Conservation (phyloP, 2,888 invertebrate species). For the Stramonita haemastoma region DNA sequence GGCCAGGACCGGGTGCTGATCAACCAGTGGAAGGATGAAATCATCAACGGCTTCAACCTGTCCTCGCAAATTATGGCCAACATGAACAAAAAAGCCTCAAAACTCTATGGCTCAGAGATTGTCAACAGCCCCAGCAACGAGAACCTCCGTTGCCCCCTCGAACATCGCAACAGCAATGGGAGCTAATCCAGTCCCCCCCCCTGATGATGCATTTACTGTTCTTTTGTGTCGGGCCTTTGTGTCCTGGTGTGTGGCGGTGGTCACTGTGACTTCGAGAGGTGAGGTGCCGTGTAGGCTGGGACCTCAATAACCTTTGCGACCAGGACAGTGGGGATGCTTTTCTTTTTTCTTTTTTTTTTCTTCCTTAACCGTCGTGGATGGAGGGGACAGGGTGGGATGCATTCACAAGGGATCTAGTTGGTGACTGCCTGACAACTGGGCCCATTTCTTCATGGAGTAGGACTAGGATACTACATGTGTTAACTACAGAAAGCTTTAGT, state of each 20-base stretch:
- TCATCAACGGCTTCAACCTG: slow-evolving; percentile 96
- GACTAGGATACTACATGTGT: background rate
- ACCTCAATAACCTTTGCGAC: background rate
- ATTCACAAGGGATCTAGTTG: background rate
- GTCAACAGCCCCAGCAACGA: slow-evolving; percentile 66
- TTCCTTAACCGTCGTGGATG: background rate
- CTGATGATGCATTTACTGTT: too few relatives aligned
- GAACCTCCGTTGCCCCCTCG: slow-evolving; percentile 68
- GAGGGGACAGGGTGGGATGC: background rate
- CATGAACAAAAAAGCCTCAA: slow-evolving; percentile 98
- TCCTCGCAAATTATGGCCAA: slow-evolving; percentile 96
- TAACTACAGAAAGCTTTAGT: slow-evolving; percentile 13
- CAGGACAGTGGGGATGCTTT: background rate
- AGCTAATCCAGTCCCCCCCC: slow-evolving; percentile 25
- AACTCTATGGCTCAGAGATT: slow-evolving; percentile 93
- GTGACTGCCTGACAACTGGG: background rate
- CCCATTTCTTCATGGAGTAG: slow-evolving; percentile 7
- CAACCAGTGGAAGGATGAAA: slow-evolving; percentile 97
- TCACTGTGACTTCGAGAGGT: background rate
- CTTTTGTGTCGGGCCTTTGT: background rate
- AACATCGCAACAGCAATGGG: slow-evolving; percentile 74
- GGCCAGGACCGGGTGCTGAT: slow-evolving; percentile 93
- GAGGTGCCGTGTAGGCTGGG: background rate
- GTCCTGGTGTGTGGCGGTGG: background rate
- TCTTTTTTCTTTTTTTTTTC: background rate